A percentile compares a stretch with the other conserved stretches of the same genome.
Evolutionary conservation across 2,888 invertebrate species (phyloP).

Genomic region (Thecocarcelia acutangulata): DNA sequence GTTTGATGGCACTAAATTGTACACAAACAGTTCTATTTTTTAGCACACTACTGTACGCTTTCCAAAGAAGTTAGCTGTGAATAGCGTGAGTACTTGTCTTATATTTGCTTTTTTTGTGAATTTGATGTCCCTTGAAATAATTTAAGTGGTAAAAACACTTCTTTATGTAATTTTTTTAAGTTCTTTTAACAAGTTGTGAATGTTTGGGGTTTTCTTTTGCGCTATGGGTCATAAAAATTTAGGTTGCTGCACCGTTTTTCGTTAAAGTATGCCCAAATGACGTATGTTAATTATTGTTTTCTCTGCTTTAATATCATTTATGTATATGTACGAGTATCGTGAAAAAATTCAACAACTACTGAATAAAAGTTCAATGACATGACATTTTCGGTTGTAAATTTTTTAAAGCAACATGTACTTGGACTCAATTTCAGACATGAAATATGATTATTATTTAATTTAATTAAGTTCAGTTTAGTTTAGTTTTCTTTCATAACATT

Average conservation of each 20-base stretch:
- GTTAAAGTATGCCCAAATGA: conserved; percentile 28
- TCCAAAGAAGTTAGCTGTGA: not conserved
- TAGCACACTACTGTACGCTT: not conserved
- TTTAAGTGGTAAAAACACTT: conserved; percentile 50
- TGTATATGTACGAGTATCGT: not conserved
- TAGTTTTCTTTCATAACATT: not conserved
- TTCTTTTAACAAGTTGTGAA: conserved; percentile 42
- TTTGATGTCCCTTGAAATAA: conserved; percentile 44
- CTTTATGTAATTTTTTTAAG: conserved; percentile 38
- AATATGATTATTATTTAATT: conserved; percentile 36
- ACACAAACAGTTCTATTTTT: not conserved
- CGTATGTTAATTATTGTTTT: conserved; percentile 58
- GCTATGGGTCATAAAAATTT: conserved; percentile 61
- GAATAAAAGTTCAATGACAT: conserved; percentile 62
- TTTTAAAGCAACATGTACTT: conserved; percentile 15
- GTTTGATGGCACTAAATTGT: too few relatives aligned
- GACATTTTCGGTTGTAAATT: conserved; percentile 54
- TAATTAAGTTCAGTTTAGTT: not conserved
- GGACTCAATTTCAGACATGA: conserved; percentile 25
- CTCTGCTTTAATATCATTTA: conserved; percentile 34
- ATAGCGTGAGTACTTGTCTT: conserved; percentile 41
- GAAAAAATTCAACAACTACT: conserved; percentile 5
- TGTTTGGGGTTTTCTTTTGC: conserved; percentile 11
- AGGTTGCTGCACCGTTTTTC: conserved; percentile 66
- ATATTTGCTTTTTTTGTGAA: conserved; percentile 10